Evolutionary conservation across 2,113 vertebrate genomes (phyloP).

Genomic region (Puma concolor): DNA sequence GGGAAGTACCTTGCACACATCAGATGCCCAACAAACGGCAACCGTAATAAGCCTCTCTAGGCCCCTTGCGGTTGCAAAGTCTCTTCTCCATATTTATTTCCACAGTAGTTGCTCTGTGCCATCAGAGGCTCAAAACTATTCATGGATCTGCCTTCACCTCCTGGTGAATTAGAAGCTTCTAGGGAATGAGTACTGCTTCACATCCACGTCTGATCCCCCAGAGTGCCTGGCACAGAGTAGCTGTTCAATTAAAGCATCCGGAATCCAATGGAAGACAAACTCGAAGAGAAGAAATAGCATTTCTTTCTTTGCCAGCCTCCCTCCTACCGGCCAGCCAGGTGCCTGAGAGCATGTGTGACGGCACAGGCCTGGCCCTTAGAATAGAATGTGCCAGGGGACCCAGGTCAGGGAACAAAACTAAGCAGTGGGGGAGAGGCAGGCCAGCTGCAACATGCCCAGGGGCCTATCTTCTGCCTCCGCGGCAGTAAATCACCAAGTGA

Average conservation of each 20-base stretch:
- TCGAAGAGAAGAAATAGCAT: conserved; percentile 21
- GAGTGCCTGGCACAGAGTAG: conserved; percentile 12
- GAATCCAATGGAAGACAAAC: not conserved
- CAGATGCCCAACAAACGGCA: not conserved
- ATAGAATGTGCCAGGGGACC: not conserved
- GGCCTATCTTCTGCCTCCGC: not conserved
- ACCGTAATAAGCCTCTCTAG: not conserved
- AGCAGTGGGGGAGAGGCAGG: not conserved
- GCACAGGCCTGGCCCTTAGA: not conserved
- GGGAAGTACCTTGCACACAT: not conserved
- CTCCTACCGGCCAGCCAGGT: not conserved
- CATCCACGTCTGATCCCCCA: not conserved
- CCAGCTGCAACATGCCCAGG: not conserved
- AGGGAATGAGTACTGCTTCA: not conserved
- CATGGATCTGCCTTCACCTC: not conserved
- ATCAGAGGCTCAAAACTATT: fast-evolving
- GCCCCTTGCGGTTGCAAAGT: not conserved
- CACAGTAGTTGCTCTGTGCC: not conserved
- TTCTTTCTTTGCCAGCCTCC: not conserved
- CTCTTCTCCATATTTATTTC: not conserved
- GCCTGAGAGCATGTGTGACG: not conserved
- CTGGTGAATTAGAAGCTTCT: not conserved
- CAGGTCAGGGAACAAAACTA: not conserved
- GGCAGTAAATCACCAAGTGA: not conserved
- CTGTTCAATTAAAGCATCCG: conserved; percentile 47